Base-by-base conservation (phyloP, 37 sponge, comb jelly and placozoan species). In the Chondrosia reniformis region DNA sequence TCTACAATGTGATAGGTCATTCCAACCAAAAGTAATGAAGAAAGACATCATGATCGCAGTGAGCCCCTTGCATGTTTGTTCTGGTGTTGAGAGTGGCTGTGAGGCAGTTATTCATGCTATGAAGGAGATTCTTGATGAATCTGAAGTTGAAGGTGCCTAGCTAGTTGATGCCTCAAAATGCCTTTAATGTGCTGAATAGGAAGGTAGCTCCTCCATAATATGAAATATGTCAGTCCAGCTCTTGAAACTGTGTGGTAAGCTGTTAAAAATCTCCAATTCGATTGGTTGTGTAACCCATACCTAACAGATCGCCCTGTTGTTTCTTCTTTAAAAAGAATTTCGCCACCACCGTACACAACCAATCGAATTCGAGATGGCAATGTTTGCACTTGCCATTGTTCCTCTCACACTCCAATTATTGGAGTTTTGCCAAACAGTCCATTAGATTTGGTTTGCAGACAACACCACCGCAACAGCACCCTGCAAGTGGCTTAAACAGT, bases 21-120 rank as follows among this genome's bases (percentile, higher is more conserved):
- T n/a, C n/a, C n/a, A n/a, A n/a, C n/a, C n/a, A n/a, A n/a, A n/a
- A n/a, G 27, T 64, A 32, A 36, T 64, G 36, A 64, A 28, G 66
- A 64, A 64, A 64, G 66, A 64, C 34, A 32, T 64, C 63, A 62
- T 62, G 36, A 5, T 33, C 19, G 43, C 72, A 34, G 72, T 44
- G 19, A 44, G 72, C 43, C 72, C 72, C 15, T 7, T 69, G 25
- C 72, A 69, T 21, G 43, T 44, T 36, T 69, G 72, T 34, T 69
- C 72, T 69, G 72, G 72, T 40, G 24, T 69, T 40, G 37, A 4
- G n/a, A 69, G 72, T 69, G 72, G 72, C n/a, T 30, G 72, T 19
- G 72, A 69, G 36, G 72, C 72, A 6, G 72, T 44, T 5, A 38
- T 69, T 2, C 72, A 69, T 69, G 72, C 72, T 40, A 34, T 39